Evolutionary conservation across 1,140 invertebrate genomes (phyloP).

Genomic region (Neodiprion fabricii): DNA sequence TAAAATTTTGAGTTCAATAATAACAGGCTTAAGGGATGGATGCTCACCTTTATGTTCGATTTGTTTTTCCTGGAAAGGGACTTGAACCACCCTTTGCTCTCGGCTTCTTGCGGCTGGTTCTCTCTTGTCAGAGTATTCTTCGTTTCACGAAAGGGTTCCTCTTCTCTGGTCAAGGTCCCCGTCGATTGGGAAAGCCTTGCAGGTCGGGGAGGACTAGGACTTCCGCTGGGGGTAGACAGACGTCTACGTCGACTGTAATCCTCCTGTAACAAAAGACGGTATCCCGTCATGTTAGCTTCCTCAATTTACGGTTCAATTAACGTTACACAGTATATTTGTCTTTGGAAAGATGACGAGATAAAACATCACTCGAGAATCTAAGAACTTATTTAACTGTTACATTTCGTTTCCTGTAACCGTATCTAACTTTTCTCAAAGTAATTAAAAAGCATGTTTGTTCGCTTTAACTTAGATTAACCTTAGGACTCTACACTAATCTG

Average conservation of each 20-base stretch:
- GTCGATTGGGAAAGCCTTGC: slow-evolving; percentile 53
- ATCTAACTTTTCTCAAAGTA: no score
- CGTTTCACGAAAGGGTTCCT: slow-evolving; percentile 49
- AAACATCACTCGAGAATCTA: no score
- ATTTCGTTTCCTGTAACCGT: no score
- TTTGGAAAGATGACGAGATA: no score
- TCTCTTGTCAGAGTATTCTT: slow-evolving; percentile 51
- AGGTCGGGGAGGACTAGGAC: slow-evolving; percentile 65
- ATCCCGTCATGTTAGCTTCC: background rate
- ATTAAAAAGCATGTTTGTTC: no score
- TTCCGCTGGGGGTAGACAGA: slow-evolving; percentile 75
- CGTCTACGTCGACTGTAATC: slow-evolving; percentile 71
- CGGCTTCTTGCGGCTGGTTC: slow-evolving; percentile 49
- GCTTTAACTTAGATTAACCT: no score
- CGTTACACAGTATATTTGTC: no score
- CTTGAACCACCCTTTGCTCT: slow-evolving; percentile 70
- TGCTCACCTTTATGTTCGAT: slow-evolving; percentile 59
- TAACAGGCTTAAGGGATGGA: slow-evolving; percentile 4
- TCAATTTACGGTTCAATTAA: no score
- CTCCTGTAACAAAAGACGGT: slow-evolving; percentile 55
- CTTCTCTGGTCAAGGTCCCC: slow-evolving; percentile 54
- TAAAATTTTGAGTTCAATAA: background rate
- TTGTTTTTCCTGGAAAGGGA: slow-evolving; percentile 68
- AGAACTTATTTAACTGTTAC: no score
- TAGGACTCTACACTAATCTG: no score